Base-by-base conservation (phyloP, 2,888 invertebrate genomes). In the Sacculina carcini region DNA sequence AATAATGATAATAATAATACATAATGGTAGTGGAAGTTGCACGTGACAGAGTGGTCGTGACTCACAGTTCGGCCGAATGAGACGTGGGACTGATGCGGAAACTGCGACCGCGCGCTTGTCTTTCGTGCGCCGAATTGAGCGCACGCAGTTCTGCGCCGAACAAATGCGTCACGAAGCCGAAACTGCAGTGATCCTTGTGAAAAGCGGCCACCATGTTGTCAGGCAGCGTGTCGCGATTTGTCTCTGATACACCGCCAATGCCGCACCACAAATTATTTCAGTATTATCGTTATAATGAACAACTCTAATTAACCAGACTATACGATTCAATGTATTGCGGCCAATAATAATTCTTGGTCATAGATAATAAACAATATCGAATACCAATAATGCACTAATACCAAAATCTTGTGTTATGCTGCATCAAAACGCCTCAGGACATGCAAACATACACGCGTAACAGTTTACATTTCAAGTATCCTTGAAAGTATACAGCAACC, bases 131-230 rank as follows among this genome's bases (percentile, higher is more conserved):
- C 12, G 59, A 61, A 60, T 77, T 80, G 14, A 83, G 67, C 2
- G 79, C 77, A 69, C 87, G 87, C 55, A 92, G 69, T 65, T 92
- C 92, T 51, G 82, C 78, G 1, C 87, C 85, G 64, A 92, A 92
- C n/a, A 92, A 70, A 64, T 92, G 89, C 19, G 87, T 86, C 1
- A 86, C 90, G 66, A 92, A 92, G n/a, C 90, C 90, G 66, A 92
- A 92, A 64, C 84, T 87, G 67, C 90, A 92, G 52, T 77, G 78
- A 61, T 86, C 80, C 61, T 83, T 83, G 67, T 87, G 83, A 67
- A 92, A 92, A 2, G 87, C 85, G 1, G 83, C 79, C 2, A 92
- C 82, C 60, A 90, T 69, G 64, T 90, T 89, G 64, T 87, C 89
- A 2, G 87, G 84, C 47, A 90, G 79, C 12, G 82, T 78, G 67